phyloP scores from a whole-genome alignment of 2,797 vertebrate species.

The Micromesistius poutassou region DNA sequence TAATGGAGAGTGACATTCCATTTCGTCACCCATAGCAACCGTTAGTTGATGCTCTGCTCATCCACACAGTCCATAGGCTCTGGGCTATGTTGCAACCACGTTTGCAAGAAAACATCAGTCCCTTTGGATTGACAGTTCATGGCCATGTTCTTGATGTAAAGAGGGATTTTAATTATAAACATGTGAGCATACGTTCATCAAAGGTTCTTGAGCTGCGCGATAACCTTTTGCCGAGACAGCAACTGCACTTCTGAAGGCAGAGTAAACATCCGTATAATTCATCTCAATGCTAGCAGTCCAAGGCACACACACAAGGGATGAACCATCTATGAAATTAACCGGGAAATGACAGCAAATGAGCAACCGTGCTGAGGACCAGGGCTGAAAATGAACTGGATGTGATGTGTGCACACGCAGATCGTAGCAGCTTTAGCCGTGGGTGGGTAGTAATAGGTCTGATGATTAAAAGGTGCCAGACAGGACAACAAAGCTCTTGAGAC shows the following conservation, averaged over 20 bases:
- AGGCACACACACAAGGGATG: neutral
- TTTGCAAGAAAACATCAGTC: neutral
- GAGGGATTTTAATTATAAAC: conserved; percentile 18
- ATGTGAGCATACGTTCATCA: conserved; percentile 27
- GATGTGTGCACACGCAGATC: neutral
- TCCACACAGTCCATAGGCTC: conserved; percentile 13
- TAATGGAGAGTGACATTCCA: conserved; percentile 25
- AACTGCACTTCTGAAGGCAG: conserved; percentile 5
- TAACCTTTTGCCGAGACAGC: conserved; percentile 16
- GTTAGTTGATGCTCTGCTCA: conserved; percentile 8
- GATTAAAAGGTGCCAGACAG: conserved; percentile 15
- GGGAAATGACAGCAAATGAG: conserved; percentile 18
- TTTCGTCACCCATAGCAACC: conserved; percentile 16
- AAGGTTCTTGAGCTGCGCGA: conserved; percentile 22
- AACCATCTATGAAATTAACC: conserved; percentile 20
- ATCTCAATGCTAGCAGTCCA: conserved; percentile 25
- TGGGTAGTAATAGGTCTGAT: conserved; percentile 29
- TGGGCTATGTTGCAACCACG: neutral
- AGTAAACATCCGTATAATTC: conserved; percentile 34
- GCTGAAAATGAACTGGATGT: conserved; percentile 20
- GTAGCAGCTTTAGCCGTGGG: conserved; percentile 23
- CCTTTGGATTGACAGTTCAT: neutral
- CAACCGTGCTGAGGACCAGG: conserved; percentile 19
- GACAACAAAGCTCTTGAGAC: neutral
- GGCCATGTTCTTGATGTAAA: neutral